phyloP scores from a whole-genome alignment of 2,797 vertebrate species.

The Sebastes minor region DNA sequence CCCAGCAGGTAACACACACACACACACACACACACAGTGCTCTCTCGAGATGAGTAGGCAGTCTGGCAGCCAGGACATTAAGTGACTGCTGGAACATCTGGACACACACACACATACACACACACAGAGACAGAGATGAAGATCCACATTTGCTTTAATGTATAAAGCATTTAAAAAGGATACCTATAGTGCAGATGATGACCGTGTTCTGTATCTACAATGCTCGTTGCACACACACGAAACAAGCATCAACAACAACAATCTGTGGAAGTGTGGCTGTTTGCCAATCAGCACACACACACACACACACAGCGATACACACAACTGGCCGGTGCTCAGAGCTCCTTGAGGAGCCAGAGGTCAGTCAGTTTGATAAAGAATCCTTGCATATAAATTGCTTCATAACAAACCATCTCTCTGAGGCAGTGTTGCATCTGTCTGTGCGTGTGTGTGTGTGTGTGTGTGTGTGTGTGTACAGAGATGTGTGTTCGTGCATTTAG shows the following conservation, averaged over 20 bases:
- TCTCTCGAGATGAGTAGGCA: constrained; percentile 41
- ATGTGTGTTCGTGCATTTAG: neutral
- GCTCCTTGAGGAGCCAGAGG: constrained; percentile 66
- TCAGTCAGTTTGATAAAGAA: constrained; percentile 75
- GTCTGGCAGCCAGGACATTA: constrained; percentile 47
- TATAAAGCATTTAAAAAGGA: neutral
- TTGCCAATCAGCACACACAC: constrained; percentile 16
- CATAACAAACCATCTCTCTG: constrained; percentile 69
- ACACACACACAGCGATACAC: neutral
- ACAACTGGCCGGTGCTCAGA: constrained; percentile 8
- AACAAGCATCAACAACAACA: constrained; percentile 7
- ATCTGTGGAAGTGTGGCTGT: constrained; percentile 16
- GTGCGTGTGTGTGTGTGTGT: constrained; percentile 1
- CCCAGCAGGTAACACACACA: constrained; percentile 10
- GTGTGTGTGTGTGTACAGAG: neutral
- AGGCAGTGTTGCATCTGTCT: constrained; percentile 18
- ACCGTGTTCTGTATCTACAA: neutral
- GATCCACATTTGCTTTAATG: neutral
- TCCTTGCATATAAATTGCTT: constrained; percentile 81
- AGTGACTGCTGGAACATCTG: constrained; percentile 44
- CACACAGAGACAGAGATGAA: neutral
- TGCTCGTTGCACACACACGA: neutral
- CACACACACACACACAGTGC: neutral
- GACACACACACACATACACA: neutral
- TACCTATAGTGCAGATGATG: neutral